phyloP scores from a whole-genome alignment of 1,140 invertebrate genomes.

The Heterodera schachtii region DNA sequence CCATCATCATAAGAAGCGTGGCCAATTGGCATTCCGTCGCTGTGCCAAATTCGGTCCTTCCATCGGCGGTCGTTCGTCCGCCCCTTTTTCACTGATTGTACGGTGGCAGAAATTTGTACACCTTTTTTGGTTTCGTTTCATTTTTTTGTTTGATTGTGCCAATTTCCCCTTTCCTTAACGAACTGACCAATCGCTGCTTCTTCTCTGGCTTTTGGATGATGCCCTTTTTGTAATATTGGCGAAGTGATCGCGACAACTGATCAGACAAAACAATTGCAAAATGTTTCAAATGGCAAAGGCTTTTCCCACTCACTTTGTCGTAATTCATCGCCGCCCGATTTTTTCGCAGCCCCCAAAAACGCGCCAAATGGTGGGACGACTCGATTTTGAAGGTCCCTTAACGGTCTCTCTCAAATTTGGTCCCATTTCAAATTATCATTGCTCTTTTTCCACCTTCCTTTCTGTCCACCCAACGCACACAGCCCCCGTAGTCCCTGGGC shows the following conservation, averaged over 20 bases:
- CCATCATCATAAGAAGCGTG: too few relatives aligned
- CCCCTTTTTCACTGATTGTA: slow-evolving; percentile 49
- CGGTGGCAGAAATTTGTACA: slow-evolving; percentile 84
- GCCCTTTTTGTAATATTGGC: slow-evolving; percentile 99
- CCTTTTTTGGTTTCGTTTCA: slow-evolving; percentile 63
- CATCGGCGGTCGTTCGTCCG: too few relatives aligned
- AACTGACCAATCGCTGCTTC: slow-evolving; percentile 79
- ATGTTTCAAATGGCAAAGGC: background rate
- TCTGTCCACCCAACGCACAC: slow-evolving; percentile 93
- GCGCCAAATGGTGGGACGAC: slow-evolving; percentile 90
- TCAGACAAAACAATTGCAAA: background rate
- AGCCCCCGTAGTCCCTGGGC: slow-evolving; percentile 82
- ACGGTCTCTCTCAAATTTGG: slow-evolving; percentile 18
- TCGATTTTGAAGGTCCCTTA: slow-evolving; percentile 94
- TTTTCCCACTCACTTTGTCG: slow-evolving; percentile 75
- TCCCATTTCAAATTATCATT: slow-evolving; percentile 7
- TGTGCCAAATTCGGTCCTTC: too few relatives aligned
- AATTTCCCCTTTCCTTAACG: too few relatives aligned
- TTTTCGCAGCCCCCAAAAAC: slow-evolving; percentile 92
- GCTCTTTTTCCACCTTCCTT: slow-evolving; percentile 72
- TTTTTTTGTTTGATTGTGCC: too few relatives aligned
- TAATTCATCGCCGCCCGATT: slow-evolving; percentile 99
- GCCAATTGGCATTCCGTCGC: too few relatives aligned
- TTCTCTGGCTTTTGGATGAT: slow-evolving; percentile 99
- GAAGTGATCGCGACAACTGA: slow-evolving; percentile 84